Evolutionary conservation across 2,888 invertebrate species (phyloP), one percentile per base, ranked within the genome.

Genomic region (Miltochrista miniata): DNA sequence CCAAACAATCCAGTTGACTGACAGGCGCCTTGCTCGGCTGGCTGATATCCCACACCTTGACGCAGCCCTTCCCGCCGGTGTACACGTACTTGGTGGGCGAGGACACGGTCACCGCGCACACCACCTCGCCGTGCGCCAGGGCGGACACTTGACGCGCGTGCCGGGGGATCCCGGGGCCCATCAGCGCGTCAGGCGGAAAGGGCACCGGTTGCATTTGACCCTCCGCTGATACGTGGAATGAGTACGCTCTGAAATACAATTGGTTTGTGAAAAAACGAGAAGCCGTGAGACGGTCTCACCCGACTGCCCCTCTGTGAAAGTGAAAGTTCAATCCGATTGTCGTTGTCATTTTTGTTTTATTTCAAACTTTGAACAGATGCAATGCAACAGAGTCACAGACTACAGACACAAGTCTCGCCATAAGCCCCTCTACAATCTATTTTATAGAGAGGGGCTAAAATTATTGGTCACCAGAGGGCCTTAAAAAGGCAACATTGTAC

Each of bases 41-140:
- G 86, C 96, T 96, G 85, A 98, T 98, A 90, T 98, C 98, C 98
- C 98, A 98, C 54, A 98, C 98, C 90, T 99, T 99, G 68, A 99
- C 98, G 90, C 98, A 97, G 58, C 98, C 98, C 90, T 98, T 98
- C 70, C 98, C 98, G 41, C 98, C 98, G 2, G 98, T 98, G 92
- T 98, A 98, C 45, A 98, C 97, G 87, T 97, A 96, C 82, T 96
- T 96, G 45, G 97, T 97, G 54, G 97, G 97, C 86, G 97, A 97
- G 58, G 97, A 97, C 74, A 99, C 98, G 54, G 98, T 98, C 44
- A 99, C 99, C 34, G 98, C 98, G 88, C 98, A 98, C 24, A 98
- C 98, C 50, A 98, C 98, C 71, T 99, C 98, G 30, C 98, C 98
- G 86, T 99, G 98, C 61, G 95, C 96, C 57, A 99, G 93, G 11